Base-by-base conservation (phyloP, 1,140 invertebrate genomes). In the Lasioglossum albipes region DNA sequence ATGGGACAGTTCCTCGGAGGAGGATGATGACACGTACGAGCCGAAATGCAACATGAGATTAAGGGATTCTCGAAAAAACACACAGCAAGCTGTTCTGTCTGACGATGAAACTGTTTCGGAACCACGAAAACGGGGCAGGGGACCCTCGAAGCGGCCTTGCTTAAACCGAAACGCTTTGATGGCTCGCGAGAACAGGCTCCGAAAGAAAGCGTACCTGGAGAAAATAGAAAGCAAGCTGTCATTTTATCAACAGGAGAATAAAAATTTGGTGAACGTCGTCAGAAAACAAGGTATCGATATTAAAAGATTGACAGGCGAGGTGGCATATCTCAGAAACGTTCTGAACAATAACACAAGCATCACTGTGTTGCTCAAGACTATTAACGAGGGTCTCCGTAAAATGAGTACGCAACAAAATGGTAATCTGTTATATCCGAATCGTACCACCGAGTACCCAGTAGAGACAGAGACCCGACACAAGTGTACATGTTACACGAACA, bases 181-280 rank as follows among this genome's bases (percentile, higher is more conserved):
- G 91, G 95, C 95, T 6, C 89, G 95, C 4, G 94, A 95, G 80
- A 95, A 95, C 86, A 91, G 95, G 10, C 92, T 94, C 7, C 93
- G 92, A 2, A 95, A 95, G 75, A 95, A 95, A 82, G 91, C 94
- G 20, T 94, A 95, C 73, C 68, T 95, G 9, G 91, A 94, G 72
- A 92, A 91, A 59, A 91, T 95, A 6, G 94, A 95, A 82, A 93
- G 89, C n/a, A 93, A 94, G 79, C 79, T 95, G 0, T 77, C 88
- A 0, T 81, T 89, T 41, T 90, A 93, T 41, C 92, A 92, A 27
- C 85, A 87, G 20, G 91, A 94, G 10, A 95, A 95, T 75, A 92
- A 91, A 75, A 93, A 93, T 18, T 85, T 95, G n/a, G 82, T 88
- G 0, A 90, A 89, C 66, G 89, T 92, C 0, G 84, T 95, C 7